Evolutionary conservation across 92 coral and sea anemone genomes (phyloP), one percentile per base, ranked within the genome.

Genomic region (Paramuricea clavata): DNA sequence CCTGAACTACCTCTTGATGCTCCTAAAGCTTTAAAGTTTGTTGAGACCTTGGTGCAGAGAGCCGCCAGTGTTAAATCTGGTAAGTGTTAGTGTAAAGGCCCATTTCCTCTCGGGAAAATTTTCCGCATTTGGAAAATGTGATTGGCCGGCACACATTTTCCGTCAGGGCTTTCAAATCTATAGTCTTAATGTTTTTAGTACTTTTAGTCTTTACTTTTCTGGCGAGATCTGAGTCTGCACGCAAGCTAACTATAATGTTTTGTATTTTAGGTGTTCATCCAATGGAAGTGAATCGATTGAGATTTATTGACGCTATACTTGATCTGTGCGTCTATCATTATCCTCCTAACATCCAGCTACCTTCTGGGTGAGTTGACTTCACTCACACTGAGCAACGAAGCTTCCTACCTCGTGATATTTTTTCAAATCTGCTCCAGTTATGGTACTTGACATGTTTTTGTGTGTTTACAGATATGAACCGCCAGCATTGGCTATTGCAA

Each of bases 261-360:
- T 78, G 13, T 77, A 30, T 0, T 62, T 56, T 82, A 95, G 98
- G 97, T 12, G 91, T 93, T 23, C 85, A 94, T 32, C 90, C 82
- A 67, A 92, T 97, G 56, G 91, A 93, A 60, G 96, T 97, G 30
- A 93, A 86, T 76, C 87, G 99, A 69, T 73, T 94, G 77, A 98
- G 95, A 88, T 90, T 97, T 27, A 65, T 97, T 39, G 99, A 97
- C 92, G 99, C 99, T n/a, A 94, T 97, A 70, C 93, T 97, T 19
- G 95, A 97, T 81, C 94, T 97, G 27, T 97, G 99, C 84, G 97
- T 98, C 21, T 97, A 97, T 72, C 99, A 97, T 34, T 94, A 97
- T 65, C 99, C 99, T 5, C 93, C 95, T 70, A 98, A 97, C 49
- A 97, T 97, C 27, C 94, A 91, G 44, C 90, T 97, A 0, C 99